Evolutionary conservation across 2,888 invertebrate species (phyloP).

Genomic region (Chironomus tentans): DNA sequence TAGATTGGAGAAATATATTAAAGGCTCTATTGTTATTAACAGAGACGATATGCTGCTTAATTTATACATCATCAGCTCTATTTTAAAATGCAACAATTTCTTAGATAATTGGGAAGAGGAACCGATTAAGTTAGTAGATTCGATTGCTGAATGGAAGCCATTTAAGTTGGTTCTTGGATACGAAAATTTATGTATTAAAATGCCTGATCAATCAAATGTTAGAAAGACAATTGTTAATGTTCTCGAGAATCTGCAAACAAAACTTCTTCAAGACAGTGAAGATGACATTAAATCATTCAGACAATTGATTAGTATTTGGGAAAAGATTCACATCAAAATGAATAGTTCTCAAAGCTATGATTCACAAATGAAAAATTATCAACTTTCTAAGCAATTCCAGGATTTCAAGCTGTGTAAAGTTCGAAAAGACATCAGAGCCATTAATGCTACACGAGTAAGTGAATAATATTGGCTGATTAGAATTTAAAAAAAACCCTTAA

Average conservation of each 20-base stretch:
- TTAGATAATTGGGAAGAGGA: constrained; percentile 64
- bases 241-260: constrained; percentile 53
- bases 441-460: constrained; percentile 54
- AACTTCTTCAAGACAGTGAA: constrained; percentile 55
- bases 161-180: constrained; percentile 44
- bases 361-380: constrained; percentile 56
- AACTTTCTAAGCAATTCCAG: constrained; percentile 50
- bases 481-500: too few species aligned
- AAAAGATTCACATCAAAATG: constrained; percentile 28
- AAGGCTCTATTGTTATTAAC: constrained; percentile 46
- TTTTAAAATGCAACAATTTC: constrained; percentile 53
- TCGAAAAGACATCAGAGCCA: constrained; percentile 51
- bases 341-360: constrained; percentile 43
- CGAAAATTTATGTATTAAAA: constrained; percentile 39
- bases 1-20: constrained; percentile 49
- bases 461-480: too few species aligned
- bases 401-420: constrained; percentile 55
- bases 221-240: constrained; percentile 52
- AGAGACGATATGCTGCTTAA: constrained; percentile 59
- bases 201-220: constrained; percentile 62
- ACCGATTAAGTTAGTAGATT: constrained; percentile 32
- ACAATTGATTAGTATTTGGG: constrained; percentile 44
- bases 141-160: constrained; percentile 27
- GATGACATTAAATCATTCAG: constrained; percentile 73
- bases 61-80: constrained; percentile 56